Conservation (phyloP, 2,888 invertebrate species). For the Campoletis raptor region DNA sequence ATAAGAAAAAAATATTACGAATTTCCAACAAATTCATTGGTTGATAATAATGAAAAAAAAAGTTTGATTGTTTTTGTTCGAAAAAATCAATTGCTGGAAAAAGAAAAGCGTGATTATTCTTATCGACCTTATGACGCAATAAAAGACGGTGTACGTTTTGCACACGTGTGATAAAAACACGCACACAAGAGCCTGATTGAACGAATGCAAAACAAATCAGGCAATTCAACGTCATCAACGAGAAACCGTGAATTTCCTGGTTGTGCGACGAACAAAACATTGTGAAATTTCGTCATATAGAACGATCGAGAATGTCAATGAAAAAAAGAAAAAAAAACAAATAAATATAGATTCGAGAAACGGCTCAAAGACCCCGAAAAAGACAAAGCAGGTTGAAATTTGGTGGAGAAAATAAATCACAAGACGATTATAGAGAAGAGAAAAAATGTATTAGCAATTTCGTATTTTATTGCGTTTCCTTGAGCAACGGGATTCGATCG, state of each 20-base stretch:
- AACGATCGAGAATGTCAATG: neutral
- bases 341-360: neutral
- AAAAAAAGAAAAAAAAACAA: neutral
- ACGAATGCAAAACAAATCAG: constrained; percentile 3
- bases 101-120: constrained; percentile 9
- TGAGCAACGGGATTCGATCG: neutral
- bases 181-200: neutral
- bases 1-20: neutral
- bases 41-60: neutral
- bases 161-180: constrained; percentile 1
- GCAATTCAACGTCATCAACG: neutral
- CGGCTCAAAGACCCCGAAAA: neutral
- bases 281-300: neutral
- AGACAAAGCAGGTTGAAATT: neutral
- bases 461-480: neutral
- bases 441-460: neutral
- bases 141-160: neutral
- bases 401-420: neutral
- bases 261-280: neutral
- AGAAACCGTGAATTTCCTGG: neutral
- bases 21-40: no score
- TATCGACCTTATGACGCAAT: constrained; percentile 21
- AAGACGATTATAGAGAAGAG: neutral
- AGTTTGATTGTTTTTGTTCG: neutral
- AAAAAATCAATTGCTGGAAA: neutral